phyloP scores from a whole-genome alignment of 2,797 vertebrate species.

The Amblyopsis hoosieri region DNA sequence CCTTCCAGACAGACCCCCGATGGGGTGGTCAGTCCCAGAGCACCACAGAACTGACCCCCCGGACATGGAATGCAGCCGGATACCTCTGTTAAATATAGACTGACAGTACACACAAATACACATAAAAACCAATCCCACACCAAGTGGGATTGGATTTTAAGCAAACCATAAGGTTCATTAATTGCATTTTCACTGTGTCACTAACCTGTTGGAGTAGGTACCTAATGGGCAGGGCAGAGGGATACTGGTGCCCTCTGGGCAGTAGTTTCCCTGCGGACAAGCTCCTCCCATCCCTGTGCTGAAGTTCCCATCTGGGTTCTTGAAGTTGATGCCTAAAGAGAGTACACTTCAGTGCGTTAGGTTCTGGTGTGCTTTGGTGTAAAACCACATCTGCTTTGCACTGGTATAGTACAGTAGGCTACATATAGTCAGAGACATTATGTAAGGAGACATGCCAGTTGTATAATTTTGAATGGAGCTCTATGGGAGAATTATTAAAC shows the following conservation, averaged over 20 bases:
- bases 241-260: slow-evolving; percentile 82
- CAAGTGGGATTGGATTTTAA: not conserved
- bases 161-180: not conserved
- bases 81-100: slow-evolving; percentile 72
- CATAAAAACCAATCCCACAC: not conserved
- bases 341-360: slow-evolving; percentile 23
- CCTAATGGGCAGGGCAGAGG: slow-evolving; percentile 85
- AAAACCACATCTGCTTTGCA: too few relatives aligned
- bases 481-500: too few relatives aligned
- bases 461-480: too few relatives aligned
- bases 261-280: slow-evolving; percentile 87
- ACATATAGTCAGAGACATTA: too few relatives aligned
- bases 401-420: too few relatives aligned
- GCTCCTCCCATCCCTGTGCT: slow-evolving; percentile 83
- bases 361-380: not conserved
- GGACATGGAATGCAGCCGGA: slow-evolving; percentile 83
- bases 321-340: slow-evolving; percentile 83
- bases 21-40: slow-evolving; percentile 79
- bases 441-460: too few relatives aligned
- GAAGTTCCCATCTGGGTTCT: slow-evolving; percentile 78
- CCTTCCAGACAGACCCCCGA: slow-evolving; percentile 86
- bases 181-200: not conserved
- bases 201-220: slow-evolving; percentile 87
- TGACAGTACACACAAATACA: slow-evolving; percentile 43
- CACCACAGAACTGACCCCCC: slow-evolving; percentile 82